Evolutionary conservation across 2,888 invertebrate genomes (phyloP).

Genomic region (Oxystoma pomonae): DNA sequence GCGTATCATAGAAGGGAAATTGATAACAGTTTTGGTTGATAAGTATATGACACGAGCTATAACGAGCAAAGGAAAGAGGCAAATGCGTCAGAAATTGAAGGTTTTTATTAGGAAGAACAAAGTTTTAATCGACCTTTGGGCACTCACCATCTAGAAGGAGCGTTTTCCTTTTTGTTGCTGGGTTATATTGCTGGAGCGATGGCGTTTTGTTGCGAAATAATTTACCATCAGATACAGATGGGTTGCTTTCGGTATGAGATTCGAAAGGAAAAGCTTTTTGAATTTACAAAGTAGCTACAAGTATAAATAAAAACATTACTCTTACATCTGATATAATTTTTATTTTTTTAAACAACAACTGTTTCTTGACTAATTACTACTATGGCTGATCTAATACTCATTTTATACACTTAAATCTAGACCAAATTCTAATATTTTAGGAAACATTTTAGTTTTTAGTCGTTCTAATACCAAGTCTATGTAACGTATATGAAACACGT

Average conservation of each 20-base stretch:
- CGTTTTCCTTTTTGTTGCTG: conserved; percentile 30
- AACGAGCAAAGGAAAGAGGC: conserved; percentile 11
- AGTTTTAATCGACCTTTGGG: conserved; percentile 9
- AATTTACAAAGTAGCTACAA: background rate
- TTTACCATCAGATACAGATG: background rate
- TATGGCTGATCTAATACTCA: too few species aligned
- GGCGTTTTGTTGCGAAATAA: conserved; percentile 10
- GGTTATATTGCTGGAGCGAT: conserved; percentile 26
- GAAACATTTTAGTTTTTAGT: too few species aligned
- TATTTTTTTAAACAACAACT: too few species aligned
- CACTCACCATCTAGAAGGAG: conserved; percentile 33
- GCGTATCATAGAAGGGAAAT: conserved; percentile 50
- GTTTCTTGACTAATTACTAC: too few species aligned
- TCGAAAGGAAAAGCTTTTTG: background rate
- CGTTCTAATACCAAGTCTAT: too few species aligned
- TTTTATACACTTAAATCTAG: too few species aligned
- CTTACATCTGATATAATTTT: too few species aligned
- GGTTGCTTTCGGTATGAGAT: background rate
- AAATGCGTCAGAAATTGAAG: background rate
- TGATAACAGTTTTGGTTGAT: conserved; percentile 44
- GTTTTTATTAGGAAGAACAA: background rate
- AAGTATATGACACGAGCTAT: conserved; percentile 36
- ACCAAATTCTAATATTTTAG: too few species aligned
- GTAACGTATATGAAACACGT: too few species aligned
- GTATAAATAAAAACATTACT: too few species aligned